Percentiles rank a stretch among this genome's conserved stretches.
These are phyloP conservation scores for Listronotus oregonensis DNA, from an alignment of 1,140 invertebrate genomes.

Conservation along the genomic window DNA sequence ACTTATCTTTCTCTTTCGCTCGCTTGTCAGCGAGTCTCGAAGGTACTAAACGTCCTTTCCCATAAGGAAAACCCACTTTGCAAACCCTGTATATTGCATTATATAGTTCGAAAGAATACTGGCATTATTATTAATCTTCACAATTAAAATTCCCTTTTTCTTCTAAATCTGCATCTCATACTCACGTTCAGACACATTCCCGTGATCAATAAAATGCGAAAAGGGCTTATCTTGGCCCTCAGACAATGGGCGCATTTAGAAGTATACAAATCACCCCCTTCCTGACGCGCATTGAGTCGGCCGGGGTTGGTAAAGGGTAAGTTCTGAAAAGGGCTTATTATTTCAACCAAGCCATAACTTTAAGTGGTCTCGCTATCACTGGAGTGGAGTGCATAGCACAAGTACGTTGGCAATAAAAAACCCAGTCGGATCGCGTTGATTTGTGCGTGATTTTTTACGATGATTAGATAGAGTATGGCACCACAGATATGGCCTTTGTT, in stretches of 20 bases:
- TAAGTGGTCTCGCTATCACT: constrained; percentile 2
- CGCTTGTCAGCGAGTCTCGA: too few relatives aligned
- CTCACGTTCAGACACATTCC: background rate
- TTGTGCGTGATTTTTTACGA: too few relatives aligned
- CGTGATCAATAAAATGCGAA: constrained; percentile 20
- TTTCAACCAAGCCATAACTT: constrained; percentile 8
- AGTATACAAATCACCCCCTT: constrained; percentile 22
- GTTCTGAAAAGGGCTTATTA: constrained; percentile 20
- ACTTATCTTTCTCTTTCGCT: too few relatives aligned
- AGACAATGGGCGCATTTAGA: constrained; percentile 22
- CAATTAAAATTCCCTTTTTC: background rate
- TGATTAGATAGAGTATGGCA: too few relatives aligned
- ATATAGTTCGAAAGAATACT: too few relatives aligned
- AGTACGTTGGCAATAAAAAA: too few relatives aligned
- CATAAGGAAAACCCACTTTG: too few relatives aligned
- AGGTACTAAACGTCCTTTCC: too few relatives aligned
- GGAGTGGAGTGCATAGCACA: background rate
- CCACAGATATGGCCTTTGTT: too few relatives aligned
- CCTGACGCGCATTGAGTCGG: constrained; percentile 16
- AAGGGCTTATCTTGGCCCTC: constrained; percentile 17
- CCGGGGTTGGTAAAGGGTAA: constrained; percentile 10
- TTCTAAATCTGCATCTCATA: background rate
- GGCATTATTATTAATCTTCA: too few relatives aligned
- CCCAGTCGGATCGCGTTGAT: too few relatives aligned
- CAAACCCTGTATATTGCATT: too few relatives aligned